phyloP scores from a whole-genome alignment of 2,113 vertebrate species.

The Pygoscelis adeliae region DNA sequence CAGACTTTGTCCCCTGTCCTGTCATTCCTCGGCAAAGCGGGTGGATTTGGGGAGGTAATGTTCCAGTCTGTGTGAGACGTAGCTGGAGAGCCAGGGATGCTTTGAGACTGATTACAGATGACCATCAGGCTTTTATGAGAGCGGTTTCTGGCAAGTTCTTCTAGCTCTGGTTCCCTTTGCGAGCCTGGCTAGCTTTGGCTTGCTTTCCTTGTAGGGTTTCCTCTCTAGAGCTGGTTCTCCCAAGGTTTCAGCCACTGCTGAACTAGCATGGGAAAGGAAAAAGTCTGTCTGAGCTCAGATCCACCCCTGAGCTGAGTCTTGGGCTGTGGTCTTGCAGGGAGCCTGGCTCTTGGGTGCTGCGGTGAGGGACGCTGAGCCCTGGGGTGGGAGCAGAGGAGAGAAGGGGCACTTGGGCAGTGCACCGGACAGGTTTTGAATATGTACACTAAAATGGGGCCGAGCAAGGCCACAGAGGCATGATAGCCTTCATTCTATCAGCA shows the following conservation, averaged over 20 bases:
- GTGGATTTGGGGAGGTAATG: neutral
- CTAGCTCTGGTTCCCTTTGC: neutral
- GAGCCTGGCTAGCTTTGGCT: neutral
- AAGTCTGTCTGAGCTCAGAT: neutral
- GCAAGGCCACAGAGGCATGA: neutral
- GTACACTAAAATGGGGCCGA: neutral
- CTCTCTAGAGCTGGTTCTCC: neutral
- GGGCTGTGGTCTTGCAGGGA: neutral
- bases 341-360: neutral
- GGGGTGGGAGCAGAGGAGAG: neutral
- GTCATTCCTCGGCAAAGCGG: accelerated
- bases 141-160: neutral
- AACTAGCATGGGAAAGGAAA: neutral
- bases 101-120: neutral
- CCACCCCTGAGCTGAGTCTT: neutral
- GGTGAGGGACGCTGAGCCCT: neutral
- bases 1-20: neutral
- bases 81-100: neutral
- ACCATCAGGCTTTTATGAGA: neutral
- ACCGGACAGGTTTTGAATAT: neutral
- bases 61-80: neutral
- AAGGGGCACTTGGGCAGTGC: neutral
- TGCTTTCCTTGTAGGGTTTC: neutral
- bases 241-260: neutral
- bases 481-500: neutral